Base-by-base conservation (phyloP, 2,888 invertebrate species). In the Pandemis cinnamomeana region DNA sequence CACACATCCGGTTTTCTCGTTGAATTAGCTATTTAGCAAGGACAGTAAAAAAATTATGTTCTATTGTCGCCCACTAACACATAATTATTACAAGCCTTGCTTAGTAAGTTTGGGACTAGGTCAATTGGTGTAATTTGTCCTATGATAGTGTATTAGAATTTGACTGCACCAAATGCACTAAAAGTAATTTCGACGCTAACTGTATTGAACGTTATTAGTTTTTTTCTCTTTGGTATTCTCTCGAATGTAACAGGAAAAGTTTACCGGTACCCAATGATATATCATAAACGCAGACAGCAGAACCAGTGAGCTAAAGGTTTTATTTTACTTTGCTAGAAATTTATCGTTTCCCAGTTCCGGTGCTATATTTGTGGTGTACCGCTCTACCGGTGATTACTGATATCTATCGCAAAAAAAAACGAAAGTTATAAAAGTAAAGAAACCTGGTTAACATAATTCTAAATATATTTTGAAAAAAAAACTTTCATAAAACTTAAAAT, bases 261-360 rank as follows among this genome's bases (percentile, higher is more conserved):
- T 72, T 71, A 75, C 62, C 41, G 20, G 76, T 61, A 76, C 77
- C 80, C 66, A 68, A 77, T 80, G 75, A 84, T 89, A 86, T 82
- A 87, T 89, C 89, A 89, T 89, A 89, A 87, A 80, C 76, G 84
- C 84, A 85, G 85, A 85, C 89, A 88, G 84, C 83, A 84, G 79
- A 88, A 87, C 88, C 84, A 78, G 77, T 82, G 76, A 80, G 80
- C 81, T 80, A 84, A 86, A 86, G 86, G 89, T 90, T 90, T 89
- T 90, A 90, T 90, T 89, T 89, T 89, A 89, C 89, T 89, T 87
- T 82, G 82, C 81, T 80, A 80, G 79, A 78, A 86, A 90, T 90
- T 90, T 90, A 89, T 90, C 84, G 87, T 78, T 86, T 83, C 84
- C 86, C 83, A 82, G 84, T 86, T 90, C 90, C 89, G 83, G 83